phyloP scores from a whole-genome alignment of 1,140 invertebrate genomes.

The Ips nitidus region DNA sequence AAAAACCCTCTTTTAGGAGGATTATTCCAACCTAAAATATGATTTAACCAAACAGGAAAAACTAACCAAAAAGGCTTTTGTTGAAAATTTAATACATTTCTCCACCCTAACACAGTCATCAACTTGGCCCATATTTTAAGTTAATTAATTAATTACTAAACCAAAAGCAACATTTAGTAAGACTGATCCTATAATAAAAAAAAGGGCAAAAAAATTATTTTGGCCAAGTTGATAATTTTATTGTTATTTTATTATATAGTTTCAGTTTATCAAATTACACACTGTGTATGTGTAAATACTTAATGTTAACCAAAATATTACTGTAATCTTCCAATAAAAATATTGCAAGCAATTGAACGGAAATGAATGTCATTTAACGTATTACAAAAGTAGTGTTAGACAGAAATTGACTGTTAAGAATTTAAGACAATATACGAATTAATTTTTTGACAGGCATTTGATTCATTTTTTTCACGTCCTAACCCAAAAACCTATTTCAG shows the following conservation, averaged over 20 bases:
- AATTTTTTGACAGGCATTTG: slow-evolving; percentile 12
- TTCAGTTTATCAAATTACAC: neutral
- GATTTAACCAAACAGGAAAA: slow-evolving; percentile 8
- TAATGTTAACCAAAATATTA: neutral
- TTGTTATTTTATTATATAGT: neutral
- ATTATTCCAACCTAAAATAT: neutral
- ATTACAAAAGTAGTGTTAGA: neutral
- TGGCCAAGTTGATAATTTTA: neutral
- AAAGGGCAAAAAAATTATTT: neutral
- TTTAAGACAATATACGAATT: slow-evolving; percentile 14
- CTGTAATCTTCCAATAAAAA: neutral
- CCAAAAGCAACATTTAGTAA: neutral
- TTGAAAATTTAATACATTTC: neutral
- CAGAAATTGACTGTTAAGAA: slow-evolving; percentile 9
- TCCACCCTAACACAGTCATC: neutral
- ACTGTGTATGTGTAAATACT: neutral
- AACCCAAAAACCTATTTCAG: neutral
- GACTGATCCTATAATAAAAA: neutral
- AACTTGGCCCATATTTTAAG: neutral
- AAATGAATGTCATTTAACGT: no score
- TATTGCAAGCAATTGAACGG: neutral
- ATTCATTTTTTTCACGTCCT: neutral
- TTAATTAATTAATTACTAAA: neutral
- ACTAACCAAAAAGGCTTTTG: neutral
- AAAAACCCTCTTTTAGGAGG: neutral